Evolutionary conservation across 2,888 invertebrate genomes (phyloP), one percentile per base, ranked within the genome.

Genomic region (Troides aeacus): DNA sequence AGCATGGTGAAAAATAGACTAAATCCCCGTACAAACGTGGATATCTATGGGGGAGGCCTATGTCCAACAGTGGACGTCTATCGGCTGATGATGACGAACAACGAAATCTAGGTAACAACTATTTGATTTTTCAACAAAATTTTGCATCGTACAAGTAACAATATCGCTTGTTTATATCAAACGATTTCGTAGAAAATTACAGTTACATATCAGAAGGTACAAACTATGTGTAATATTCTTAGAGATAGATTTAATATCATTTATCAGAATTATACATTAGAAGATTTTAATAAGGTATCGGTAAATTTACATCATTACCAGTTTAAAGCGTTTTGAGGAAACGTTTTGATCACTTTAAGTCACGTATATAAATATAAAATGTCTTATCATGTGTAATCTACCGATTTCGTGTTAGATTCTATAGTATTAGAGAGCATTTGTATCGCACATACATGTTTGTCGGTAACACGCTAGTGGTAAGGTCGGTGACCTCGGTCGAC

Each of bases 401-500:
- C 39, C 57, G 23, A 72, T 72, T 73, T 68, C 62, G 65, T 60
- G 39, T 66, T 72, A 72, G 73, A 74, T 62, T 62, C 0, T 24
- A 24, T 23, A 1, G 36, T 12, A 18, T 70, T 73, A 75, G 64
- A 66, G 68, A 57, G 64, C 18, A 71, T 60, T 61, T 12, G 12
- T 36, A 65, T 62, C 39, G 72, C 69, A 72, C 58, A 63, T 46
- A 58, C 66, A 62, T 64, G 46, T 71, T 71, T 71, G 73, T 76
- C 67, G 68, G 74, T 75, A 67, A 76, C 75, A 74, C 75, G 75
- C 72, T 76, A 75, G 78, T 73, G 74, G 75, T 74, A 73, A 75
- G 79, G 76, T 72, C 77, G 74, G 68, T 74, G 81, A 80, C 77
- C 81, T 79, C 79, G 36, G 70, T 70, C 72, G 74, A 74, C 76